Conservation (phyloP, 2,888 invertebrate species). For the Patella caerulea region DNA sequence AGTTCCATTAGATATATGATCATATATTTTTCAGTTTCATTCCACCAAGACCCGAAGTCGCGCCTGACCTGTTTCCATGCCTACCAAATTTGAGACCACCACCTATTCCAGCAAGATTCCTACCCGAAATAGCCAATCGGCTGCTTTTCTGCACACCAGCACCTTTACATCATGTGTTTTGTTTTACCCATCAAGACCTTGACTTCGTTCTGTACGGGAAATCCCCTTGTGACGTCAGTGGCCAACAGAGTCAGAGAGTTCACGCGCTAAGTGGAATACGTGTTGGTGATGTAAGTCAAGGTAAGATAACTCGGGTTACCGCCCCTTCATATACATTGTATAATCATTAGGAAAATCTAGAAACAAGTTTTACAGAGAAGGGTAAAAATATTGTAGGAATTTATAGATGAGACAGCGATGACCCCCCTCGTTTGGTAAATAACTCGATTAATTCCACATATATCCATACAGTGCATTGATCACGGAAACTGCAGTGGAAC, state of each 20-base stretch:
- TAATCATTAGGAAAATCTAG: too few relatives aligned
- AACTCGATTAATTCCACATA: too few relatives aligned
- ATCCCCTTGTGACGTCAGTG: constrained; percentile 35
- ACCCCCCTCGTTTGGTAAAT: too few relatives aligned
- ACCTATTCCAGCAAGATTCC: constrained; percentile 30
- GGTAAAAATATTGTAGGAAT: too few relatives aligned
- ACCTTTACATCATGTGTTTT: constrained; percentile 43
- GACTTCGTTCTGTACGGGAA: constrained; percentile 60
- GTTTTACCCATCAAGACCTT: constrained; percentile 52
- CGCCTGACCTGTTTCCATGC: constrained; percentile 21
- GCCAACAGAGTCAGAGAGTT: constrained; percentile 42
- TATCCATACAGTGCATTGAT: too few relatives aligned
- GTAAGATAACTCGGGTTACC: constrained; percentile 21
- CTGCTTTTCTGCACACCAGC: constrained; percentile 41
- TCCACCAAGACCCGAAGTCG: constrained; percentile 26
- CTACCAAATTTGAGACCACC: constrained; percentile 31
- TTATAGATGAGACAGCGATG: too few relatives aligned
- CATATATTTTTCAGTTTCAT: constrained; percentile 28
- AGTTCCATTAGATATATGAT: neutral
- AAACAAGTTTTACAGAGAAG: too few relatives aligned
- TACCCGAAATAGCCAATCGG: constrained; percentile 52
- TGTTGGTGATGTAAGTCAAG: constrained; percentile 51
- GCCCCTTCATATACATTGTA: too few relatives aligned
- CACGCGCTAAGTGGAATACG: constrained; percentile 60
- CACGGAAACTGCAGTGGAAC: too few relatives aligned